Base-by-base conservation (phyloP, 2,113 vertebrate species). In the Xyrauchen texanus region DNA sequence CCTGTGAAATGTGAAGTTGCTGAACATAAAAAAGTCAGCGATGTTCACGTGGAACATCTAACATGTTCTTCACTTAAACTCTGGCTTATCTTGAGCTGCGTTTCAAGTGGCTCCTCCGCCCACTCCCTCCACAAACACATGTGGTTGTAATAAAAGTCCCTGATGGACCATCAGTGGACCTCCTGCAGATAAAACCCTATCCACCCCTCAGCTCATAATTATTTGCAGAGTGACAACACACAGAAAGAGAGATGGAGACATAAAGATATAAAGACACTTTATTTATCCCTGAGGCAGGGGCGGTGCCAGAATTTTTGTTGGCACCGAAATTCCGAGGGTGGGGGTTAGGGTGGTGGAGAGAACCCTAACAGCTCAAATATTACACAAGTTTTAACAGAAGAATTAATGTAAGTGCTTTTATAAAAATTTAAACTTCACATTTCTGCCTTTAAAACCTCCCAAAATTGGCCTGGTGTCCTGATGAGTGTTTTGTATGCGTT, bases 131-230 rank as follows among this genome's bases (percentile, higher is more conserved):
- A 83, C 68, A 89, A 88, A 87, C 89, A 90, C 90, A 92, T 75
- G 64, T 91, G 89, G 83, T 88, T 90, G 82, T 79, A 89, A 92
- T 91, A 89, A 88, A 72, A 57, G 45, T 44, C 70, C 77, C 47
- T 68, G 60, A 70, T 42, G 78, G 77, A 55, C 88, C 88, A 86
- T 88, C 84, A 84, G 83, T 82, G 83, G 84, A 80, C 78, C 84
- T 86, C 86, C 85, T 84, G 68, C 82, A 85, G 87, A 47, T 61
- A 47, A 72, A 58, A n/a, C 55, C 55, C 13, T 5, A 58, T 58
- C 13, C 55, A 42, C 60, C 55, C 52, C 8, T 80, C 85, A 76
- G 78, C 64, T 16, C 55, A 82, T 85, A 87, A 90, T 92, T 90
- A 90, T 71, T 34, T 3, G 21, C 21, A 34, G 21, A 34, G 21